Conservation (phyloP, 2,888 invertebrate species). For the Parnassius mnemosyne region DNA sequence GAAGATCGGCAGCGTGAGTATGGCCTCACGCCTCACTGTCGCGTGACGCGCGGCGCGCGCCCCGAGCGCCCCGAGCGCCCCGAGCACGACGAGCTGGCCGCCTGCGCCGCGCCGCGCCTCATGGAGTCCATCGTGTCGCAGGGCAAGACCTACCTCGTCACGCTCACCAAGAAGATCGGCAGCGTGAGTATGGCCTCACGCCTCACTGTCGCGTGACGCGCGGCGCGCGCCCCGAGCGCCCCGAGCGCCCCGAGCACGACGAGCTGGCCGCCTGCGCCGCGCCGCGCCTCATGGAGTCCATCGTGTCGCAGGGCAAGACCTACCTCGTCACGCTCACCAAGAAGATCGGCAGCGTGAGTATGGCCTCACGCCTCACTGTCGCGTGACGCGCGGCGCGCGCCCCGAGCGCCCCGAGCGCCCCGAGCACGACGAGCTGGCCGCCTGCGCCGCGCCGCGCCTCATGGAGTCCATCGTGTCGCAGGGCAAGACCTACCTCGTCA, state of each 20-base stretch:
- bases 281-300: constrained; percentile 70
- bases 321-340: constrained; percentile 64
- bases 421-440: constrained; percentile 40
- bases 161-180: constrained; percentile 66
- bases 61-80: no score
- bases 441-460: constrained; percentile 48
- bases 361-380: background rate
- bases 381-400: background rate
- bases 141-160: constrained; percentile 70
- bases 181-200: constrained; percentile 49
- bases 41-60: no score
- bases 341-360: constrained; percentile 68
- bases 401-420: no score
- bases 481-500: constrained; percentile 70
- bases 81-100: constrained; percentile 43
- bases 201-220: background rate
- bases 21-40: background rate
- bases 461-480: constrained; percentile 69
- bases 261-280: constrained; percentile 44
- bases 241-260: constrained; percentile 39
- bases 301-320: constrained; percentile 66
- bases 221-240: constrained; percentile 22
- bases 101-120: constrained; percentile 53
- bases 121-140: constrained; percentile 72
- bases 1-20: constrained; percentile 68